These are phyloP conservation scores for Laothoe populi DNA, from an alignment of 2,888 invertebrate species.

Conservation along the genomic window DNA sequence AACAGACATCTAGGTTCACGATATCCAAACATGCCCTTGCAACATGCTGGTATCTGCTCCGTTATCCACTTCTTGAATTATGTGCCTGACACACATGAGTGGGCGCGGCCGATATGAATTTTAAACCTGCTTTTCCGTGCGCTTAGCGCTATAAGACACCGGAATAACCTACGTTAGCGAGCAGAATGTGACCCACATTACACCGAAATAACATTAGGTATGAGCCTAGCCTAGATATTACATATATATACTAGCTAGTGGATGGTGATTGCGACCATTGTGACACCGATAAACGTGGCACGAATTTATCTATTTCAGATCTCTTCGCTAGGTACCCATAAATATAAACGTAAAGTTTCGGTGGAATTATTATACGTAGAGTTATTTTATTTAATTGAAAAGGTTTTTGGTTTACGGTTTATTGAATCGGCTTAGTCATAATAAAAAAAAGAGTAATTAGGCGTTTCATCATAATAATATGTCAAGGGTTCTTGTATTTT, in stretches of 20 bases:
- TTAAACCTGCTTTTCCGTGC: slow-evolving; percentile 59
- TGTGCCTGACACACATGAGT: slow-evolving; percentile 43
- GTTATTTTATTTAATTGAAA: no score
- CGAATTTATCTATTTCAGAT: neutral
- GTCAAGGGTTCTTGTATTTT: no score
- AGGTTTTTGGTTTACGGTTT: no score
- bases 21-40: slow-evolving; percentile 52
- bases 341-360: no score
- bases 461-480: no score
- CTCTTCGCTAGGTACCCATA: neutral
- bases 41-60: slow-evolving; percentile 43
- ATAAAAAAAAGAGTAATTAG: no score
- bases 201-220: slow-evolving; percentile 45
- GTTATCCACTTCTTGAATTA: slow-evolving; percentile 43
- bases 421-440: no score
- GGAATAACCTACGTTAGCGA: slow-evolving; percentile 43
- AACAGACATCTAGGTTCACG: slow-evolving; percentile 39
- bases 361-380: no score
- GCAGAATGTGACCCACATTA: slow-evolving; percentile 67
- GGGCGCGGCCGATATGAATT: slow-evolving; percentile 79
- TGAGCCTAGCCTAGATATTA: slow-evolving; percentile 28
- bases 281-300: slow-evolving; percentile 6
- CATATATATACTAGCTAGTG: no score
- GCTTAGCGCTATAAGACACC: slow-evolving; percentile 46
- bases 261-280: neutral